Conservation (phyloP, 2,797 vertebrate genomes). For the Spinus olivaceus region DNA sequence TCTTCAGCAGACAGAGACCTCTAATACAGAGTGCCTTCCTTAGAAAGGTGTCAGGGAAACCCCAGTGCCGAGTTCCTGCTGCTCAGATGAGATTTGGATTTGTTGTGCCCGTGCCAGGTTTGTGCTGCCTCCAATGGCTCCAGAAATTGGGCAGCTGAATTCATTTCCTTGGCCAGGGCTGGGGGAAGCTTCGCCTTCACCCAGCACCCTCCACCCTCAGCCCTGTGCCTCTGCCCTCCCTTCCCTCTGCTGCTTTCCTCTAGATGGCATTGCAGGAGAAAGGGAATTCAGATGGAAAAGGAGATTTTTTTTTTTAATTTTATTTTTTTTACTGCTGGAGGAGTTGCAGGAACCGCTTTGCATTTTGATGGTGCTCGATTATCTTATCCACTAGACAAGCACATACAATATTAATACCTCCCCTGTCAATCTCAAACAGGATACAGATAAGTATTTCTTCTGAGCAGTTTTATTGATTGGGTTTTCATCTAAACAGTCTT, state of each 20-base stretch:
- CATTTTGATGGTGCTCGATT: constrained; percentile 44
- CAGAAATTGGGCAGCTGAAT: neutral
- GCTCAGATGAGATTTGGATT: neutral
- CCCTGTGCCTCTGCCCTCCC: neutral
- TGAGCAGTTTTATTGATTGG: constrained; percentile 12
- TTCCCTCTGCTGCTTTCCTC: constrained; percentile 12
- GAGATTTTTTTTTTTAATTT: neutral
- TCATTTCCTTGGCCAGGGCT: neutral
- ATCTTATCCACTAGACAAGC: constrained; percentile 22
- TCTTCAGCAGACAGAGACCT: neutral
- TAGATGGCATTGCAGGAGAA: constrained; percentile 63
- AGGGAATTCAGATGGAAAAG: constrained; percentile 1
- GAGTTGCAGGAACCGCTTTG: constrained; percentile 1
- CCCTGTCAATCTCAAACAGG: constrained; percentile 2
- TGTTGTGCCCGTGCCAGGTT: neutral
- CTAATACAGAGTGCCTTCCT: neutral
- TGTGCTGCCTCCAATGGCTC: neutral
- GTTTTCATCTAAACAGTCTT: neutral
- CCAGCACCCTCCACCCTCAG: accelerated
- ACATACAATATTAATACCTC: constrained; percentile 43
- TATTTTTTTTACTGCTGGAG: neutral
- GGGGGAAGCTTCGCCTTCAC: neutral
- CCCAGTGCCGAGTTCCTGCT: neutral
- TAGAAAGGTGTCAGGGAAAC: neutral
- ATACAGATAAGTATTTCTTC: constrained; percentile 23